Evolutionary conservation across 2,888 invertebrate species (phyloP).

Genomic region (Dascillus cervinus): DNA sequence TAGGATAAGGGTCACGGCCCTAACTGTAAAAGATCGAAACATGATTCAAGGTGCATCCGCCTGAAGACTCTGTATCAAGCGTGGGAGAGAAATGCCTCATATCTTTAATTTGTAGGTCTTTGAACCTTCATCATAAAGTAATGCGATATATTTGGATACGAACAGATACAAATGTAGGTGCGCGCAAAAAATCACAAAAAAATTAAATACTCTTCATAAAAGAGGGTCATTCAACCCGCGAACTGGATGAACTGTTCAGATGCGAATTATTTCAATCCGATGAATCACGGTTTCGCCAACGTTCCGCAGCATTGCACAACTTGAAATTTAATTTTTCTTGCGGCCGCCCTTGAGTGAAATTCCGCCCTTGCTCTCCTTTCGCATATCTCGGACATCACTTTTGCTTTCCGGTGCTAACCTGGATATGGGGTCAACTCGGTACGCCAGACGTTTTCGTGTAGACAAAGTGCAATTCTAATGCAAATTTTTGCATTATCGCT

Average conservation of each 20-base stretch:
- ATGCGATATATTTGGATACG: slow-evolving; percentile 17
- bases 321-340: no score
- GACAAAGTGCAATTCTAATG: slow-evolving; percentile 12
- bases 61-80: slow-evolving; percentile 9
- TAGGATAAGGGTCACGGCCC: no score
- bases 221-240: slow-evolving; percentile 5
- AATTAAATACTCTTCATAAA: slow-evolving; percentile 2
- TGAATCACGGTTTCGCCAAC: slow-evolving; percentile 17
- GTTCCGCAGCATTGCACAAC: slow-evolving; percentile 21
- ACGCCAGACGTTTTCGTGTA: slow-evolving; percentile 10
- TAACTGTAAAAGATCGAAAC: background rate
- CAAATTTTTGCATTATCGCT: no score
- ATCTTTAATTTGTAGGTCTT: slow-evolving; percentile 14
- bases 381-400: slow-evolving; percentile 26
- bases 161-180: slow-evolving; percentile 1
- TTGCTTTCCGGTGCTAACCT: slow-evolving; percentile 34
- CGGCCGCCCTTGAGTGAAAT: no score
- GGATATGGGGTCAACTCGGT: slow-evolving; percentile 29
- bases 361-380: slow-evolving; percentile 26
- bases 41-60: background rate
- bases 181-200: slow-evolving; percentile 1
- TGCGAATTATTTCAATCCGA: slow-evolving; percentile 16
- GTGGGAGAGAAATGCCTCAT: slow-evolving; percentile 18
- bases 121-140: slow-evolving; percentile 10
- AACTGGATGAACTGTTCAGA: slow-evolving; percentile 5